These are phyloP conservation scores for Cheirogaleus medius DNA, from an alignment of 2,113 vertebrate species.

Conservation along the genomic window DNA sequence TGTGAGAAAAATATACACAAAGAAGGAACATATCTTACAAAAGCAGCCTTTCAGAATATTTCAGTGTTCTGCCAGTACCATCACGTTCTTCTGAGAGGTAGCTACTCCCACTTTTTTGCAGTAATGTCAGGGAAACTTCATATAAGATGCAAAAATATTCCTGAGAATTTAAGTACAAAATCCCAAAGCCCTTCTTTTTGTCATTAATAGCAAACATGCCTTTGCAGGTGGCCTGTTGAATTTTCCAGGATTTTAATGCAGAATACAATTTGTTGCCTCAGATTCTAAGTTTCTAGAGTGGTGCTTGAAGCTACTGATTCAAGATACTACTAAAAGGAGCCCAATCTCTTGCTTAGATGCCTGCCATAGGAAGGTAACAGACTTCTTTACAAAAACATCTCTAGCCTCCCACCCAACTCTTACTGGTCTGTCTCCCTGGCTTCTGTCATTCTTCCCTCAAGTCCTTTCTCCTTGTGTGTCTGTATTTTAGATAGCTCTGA, in stretches of 20 bases:
- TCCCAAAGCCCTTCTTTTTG: background rate
- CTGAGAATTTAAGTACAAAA: constrained; percentile 23
- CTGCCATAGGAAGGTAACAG: background rate
- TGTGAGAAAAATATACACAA: background rate
- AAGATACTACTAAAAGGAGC: background rate
- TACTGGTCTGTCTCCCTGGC: background rate
- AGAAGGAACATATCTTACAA: background rate
- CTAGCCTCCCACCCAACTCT: background rate
- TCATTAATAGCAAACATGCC: background rate
- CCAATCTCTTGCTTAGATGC: background rate
- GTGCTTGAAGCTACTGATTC: background rate
- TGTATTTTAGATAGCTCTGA: background rate
- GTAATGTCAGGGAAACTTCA: background rate
- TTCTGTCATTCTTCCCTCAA: background rate
- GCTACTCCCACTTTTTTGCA: background rate
- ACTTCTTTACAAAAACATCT: background rate
- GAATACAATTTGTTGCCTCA: background rate
- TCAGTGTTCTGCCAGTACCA: background rate
- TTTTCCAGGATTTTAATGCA: background rate
- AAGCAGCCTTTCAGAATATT: background rate
- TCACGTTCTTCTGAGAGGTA: background rate
- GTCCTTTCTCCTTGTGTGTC: background rate
- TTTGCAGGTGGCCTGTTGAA: background rate
- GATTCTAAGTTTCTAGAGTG: background rate
- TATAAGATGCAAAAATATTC: background rate